These are phyloP conservation scores for Nesospiza acunhae DNA, from an alignment of 2,113 vertebrate genomes.

Conservation along the genomic window DNA sequence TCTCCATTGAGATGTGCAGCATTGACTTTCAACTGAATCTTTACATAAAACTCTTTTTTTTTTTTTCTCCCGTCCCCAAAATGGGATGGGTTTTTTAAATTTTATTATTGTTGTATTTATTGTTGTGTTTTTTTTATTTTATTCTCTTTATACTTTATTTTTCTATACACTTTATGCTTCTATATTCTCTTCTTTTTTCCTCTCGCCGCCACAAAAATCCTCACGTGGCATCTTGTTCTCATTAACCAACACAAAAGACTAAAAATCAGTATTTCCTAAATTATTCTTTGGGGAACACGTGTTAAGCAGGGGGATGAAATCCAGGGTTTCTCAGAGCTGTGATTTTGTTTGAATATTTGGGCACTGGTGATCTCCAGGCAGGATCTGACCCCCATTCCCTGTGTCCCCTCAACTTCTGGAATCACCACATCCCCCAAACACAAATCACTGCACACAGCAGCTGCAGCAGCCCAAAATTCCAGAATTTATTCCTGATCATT, in stretches of 20 bases:
- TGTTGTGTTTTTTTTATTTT: too few relatives aligned
- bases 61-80: accelerated
- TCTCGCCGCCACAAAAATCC: background rate
- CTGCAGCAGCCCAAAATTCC: background rate
- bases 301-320: background rate
- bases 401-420: background rate
- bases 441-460: too few relatives aligned
- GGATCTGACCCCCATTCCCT: background rate
- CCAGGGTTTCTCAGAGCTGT: background rate
- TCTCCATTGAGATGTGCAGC: constrained; percentile 35
- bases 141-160: too few relatives aligned
- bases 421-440: background rate
- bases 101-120: too few relatives aligned
- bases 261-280: background rate
- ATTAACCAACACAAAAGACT: background rate
- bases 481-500: background rate
- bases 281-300: background rate
- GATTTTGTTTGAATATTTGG: background rate
- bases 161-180: too few relatives aligned
- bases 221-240: background rate
- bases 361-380: background rate
- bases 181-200: background rate
- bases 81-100: too few relatives aligned
- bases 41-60: background rate
- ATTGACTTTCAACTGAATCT: background rate